Percentiles rank a stretch among this genome's conserved stretches.
Evolutionary conservation across 2,797 vertebrate genomes (phyloP).

Genomic region (Triplophysa yarkandensis): DNA sequence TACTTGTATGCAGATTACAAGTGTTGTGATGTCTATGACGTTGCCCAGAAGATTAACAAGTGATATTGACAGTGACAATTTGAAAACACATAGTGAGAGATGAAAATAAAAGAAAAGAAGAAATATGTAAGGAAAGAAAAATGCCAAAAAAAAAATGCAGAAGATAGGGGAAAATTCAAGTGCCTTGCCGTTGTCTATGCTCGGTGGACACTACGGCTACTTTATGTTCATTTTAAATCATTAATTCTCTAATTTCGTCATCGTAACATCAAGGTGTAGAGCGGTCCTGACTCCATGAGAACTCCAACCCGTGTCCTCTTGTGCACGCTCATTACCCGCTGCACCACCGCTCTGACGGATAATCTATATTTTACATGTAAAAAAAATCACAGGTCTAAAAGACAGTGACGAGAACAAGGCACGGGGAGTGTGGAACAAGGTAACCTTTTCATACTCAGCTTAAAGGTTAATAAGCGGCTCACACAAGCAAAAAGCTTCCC

Average conservation of each 20-base stretch:
- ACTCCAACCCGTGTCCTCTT: neutral
- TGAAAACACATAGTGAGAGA: too few species aligned
- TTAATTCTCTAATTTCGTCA: neutral
- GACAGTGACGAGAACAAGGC: conserved; percentile 37
- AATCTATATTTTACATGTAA: conserved; percentile 40
- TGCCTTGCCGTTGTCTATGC: too few species aligned
- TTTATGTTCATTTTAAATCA: neutral
- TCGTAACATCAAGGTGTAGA: neutral
- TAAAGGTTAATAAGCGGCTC: conserved; percentile 74
- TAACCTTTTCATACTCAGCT: conserved; percentile 70
- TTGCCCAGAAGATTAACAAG: too few species aligned
- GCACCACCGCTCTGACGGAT: neutral
- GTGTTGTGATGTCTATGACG: too few species aligned
- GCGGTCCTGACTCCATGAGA: neutral
- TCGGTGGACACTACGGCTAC: too few species aligned
- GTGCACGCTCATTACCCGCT: neutral
- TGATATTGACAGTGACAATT: too few species aligned
- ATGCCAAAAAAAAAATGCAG: too few species aligned
- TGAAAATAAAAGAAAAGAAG: too few species aligned
- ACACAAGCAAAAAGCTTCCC: conserved; percentile 59
- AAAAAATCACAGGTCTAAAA: conserved; percentile 46
- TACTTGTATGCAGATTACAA: too few species aligned
- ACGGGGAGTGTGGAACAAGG: conserved; percentile 54
- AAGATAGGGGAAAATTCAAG: too few species aligned
- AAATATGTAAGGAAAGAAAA: too few species aligned